Evolutionary conservation across 2,113 vertebrate genomes (phyloP).

Genomic region (Capreolus pygargus): DNA sequence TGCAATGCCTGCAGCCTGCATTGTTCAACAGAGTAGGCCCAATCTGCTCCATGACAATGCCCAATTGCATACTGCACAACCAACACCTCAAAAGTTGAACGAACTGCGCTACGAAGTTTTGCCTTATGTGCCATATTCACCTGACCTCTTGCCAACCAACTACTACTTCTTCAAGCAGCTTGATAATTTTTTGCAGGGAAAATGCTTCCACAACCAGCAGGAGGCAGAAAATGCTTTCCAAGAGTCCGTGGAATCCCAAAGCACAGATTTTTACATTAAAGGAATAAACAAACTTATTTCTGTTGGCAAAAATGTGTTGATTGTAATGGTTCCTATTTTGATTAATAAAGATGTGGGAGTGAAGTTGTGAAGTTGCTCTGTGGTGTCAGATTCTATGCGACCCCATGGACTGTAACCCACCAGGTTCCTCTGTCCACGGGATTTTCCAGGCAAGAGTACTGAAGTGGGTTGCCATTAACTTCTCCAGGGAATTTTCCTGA

Average conservation of each 20-base stretch:
- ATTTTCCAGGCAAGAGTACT: not conserved
- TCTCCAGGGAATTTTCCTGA: not conserved
- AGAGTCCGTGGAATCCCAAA: not conserved
- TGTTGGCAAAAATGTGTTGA: not conserved
- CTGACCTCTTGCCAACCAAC: not conserved
- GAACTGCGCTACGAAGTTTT: not conserved
- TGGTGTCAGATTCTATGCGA: not conserved
- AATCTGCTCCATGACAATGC: not conserved
- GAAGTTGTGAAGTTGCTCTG: not conserved
- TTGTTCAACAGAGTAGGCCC: not conserved
- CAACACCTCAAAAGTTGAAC: not conserved
- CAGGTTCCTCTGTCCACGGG: not conserved
- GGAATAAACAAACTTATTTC: not conserved
- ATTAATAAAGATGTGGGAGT: not conserved
- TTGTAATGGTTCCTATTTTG: not conserved
- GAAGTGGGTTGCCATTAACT: not conserved
- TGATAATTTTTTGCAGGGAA: not conserved
- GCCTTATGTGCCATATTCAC: not conserved
- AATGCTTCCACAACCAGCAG: not conserved
- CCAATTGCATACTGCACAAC: not conserved
- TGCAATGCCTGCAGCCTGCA: not conserved
- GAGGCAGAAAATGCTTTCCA: not conserved
- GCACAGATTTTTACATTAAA: not conserved
- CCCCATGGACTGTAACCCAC: not conserved
- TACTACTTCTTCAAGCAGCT: not conserved